Percentiles rank a stretch among this genome's conserved stretches.
phyloP scores from a whole-genome alignment of 2,113 vertebrate genomes.

The Saguinus midas region DNA sequence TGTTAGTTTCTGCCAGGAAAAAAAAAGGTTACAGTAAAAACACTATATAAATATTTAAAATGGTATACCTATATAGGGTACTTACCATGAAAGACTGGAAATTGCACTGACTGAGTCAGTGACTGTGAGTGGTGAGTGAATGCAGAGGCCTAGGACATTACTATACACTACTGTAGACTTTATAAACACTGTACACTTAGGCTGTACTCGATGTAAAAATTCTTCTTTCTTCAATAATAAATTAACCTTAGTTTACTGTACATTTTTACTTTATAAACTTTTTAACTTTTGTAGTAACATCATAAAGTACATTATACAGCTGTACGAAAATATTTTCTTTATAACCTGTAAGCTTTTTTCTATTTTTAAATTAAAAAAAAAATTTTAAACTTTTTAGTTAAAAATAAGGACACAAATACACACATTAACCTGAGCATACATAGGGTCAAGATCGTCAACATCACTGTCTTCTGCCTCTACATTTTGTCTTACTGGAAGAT shows the following conservation, averaged over 20 bases:
- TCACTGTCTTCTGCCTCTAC: background rate
- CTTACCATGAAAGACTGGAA: background rate
- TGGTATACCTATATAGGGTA: background rate
- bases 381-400: no score
- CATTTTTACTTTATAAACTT: background rate
- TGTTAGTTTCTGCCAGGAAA: no score
- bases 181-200: background rate
- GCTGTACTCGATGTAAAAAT: background rate
- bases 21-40: background rate
- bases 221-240: background rate
- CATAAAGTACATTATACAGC: background rate
- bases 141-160: background rate
- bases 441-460: background rate
- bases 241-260: background rate
- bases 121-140: background rate
- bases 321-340: background rate
- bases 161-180: background rate
- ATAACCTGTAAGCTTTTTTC: background rate
- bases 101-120: background rate
- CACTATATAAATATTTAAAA: background rate
- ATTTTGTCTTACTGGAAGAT: background rate
- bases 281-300: background rate
- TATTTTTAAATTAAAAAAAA: no score
- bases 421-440: background rate
- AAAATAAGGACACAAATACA: background rate